phyloP scores from a whole-genome alignment of 2,888 invertebrate genomes.

The Leucophora obtusa region DNA sequence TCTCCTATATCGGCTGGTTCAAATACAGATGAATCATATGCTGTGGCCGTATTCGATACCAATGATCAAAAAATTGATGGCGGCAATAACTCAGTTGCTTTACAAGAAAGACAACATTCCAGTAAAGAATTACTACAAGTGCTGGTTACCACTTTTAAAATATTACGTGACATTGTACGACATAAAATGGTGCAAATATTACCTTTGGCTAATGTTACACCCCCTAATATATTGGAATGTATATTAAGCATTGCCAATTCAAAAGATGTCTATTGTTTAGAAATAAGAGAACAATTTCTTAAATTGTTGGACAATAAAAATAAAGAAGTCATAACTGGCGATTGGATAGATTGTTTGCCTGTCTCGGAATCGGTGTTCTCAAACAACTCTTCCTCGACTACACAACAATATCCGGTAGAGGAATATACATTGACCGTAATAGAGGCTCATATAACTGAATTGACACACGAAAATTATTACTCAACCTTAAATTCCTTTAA shows the following conservation, averaged over 20 bases:
- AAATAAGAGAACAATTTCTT: constrained; percentile 75
- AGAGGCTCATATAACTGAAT: constrained; percentile 77
- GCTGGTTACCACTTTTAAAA: constrained; percentile 73
- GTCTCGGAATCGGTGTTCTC: constrained; percentile 72
- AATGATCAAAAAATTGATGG: constrained; percentile 68
- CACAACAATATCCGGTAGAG: constrained; percentile 76
- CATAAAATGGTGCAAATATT: constrained; percentile 75
- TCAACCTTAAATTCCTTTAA: constrained; percentile 76
- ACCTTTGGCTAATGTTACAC: constrained; percentile 70
- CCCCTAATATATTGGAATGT: constrained; percentile 73
- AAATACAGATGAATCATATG: constrained; percentile 69
- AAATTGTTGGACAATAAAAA: constrained; percentile 76
- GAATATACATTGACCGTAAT: constrained; percentile 77
- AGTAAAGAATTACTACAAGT: constrained; percentile 74
- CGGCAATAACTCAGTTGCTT: constrained; percentile 55
- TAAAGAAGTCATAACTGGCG: constrained; percentile 76
- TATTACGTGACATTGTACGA: constrained; percentile 73
- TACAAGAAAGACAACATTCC: constrained; percentile 69
- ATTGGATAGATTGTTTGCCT: constrained; percentile 77
- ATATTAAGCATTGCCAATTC: constrained; percentile 76
- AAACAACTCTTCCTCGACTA: constrained; percentile 58
- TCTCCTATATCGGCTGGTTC: constrained; percentile 57
- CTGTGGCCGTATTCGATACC: constrained; percentile 69
- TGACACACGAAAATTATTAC: constrained; percentile 74
- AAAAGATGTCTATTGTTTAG: constrained; percentile 74